Percentiles rank a stretch among this genome's conserved stretches.
Evolutionary conservation across 2,888 invertebrate species (phyloP).

Genomic region (Apodemia hepburni): DNA sequence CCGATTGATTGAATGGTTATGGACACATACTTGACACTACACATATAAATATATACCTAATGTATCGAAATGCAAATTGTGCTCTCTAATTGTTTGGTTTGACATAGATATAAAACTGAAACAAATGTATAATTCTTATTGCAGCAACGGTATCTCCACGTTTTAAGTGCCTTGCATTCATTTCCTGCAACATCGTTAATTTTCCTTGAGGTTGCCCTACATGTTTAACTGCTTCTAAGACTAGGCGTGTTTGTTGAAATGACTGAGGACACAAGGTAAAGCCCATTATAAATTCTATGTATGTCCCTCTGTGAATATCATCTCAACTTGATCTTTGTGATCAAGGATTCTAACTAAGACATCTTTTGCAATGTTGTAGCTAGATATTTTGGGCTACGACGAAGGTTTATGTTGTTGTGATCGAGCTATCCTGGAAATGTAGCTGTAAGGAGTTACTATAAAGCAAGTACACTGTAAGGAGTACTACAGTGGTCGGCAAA

Average conservation of each 20-base stretch:
- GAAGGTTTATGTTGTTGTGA: too few species aligned
- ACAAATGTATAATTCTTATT: not conserved
- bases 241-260: slow-evolving; percentile 4
- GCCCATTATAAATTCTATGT: not conserved
- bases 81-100: not conserved
- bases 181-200: slow-evolving; percentile 14
- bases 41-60: too few species aligned
- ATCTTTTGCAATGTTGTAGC: too few species aligned
- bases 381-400: too few species aligned
- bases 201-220: slow-evolving; percentile 8
- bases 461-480: too few species aligned
- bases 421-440: too few species aligned
- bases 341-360: not conserved
- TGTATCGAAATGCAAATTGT: too few species aligned
- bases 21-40: too few species aligned
- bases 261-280: not conserved
- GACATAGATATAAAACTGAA: not conserved
- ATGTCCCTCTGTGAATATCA: not conserved
- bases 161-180: slow-evolving; percentile 12
- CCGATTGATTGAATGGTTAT: too few species aligned
- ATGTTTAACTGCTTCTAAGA: slow-evolving; percentile 10
- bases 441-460: too few species aligned
- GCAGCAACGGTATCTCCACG: not conserved
- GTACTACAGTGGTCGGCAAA: too few species aligned
- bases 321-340: not conserved